Base-by-base conservation (phyloP, 2,113 vertebrate species). In the Pomatostomus ruficeps region DNA sequence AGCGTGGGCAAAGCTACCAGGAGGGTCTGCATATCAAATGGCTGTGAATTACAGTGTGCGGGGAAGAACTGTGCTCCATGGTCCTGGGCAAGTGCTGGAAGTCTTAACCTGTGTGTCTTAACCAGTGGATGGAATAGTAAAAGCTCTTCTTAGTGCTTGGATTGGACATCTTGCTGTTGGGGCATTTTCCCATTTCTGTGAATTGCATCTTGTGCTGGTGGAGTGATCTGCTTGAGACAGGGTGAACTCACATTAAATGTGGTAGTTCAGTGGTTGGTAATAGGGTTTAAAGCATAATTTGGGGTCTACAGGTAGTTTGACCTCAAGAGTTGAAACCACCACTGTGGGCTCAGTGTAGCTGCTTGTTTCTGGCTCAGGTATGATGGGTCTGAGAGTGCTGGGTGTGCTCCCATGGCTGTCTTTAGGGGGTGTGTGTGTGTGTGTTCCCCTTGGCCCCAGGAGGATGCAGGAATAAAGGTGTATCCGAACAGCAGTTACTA, bases 361-460 rank as follows among this genome's bases (percentile, higher is more conserved):
- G 46, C 2, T 3, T 59, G 6, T 65, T 74, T 21, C 26, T 85
- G 52, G 16, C 54, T 51, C 29, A 13, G 31, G 20, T 43, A 7
- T 5, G 21, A 28, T 43, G 31, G 7, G 20, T 72, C 26, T 2
- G 4, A 25, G 58, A 8, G 16, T 24, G 26, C 72, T 25, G 22
- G 2, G 1, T 0, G 0, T 66, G 46, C 20, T 85, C 38, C 25
- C 7, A 7, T 63, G 1, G 0, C 19, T 23, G 7, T 49, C 31
- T 24, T 51, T 10, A 10, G 22, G 28, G 21, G n/a, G n/a, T n/a
- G n/a, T n/a, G n/a, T n/a, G n/a, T n/a, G n/a, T n/a, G n/a, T n/a
- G n/a, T n/a, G n/a, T n/a, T n/a, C n/a, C n/a, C n/a, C n/a, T n/a
- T n/a, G n/a, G 3, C 26, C 19, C 33, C 10, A 6, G 42, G 25